A percentile compares a stretch with the other conserved stretches of the same genome.
Evolutionary conservation across 2,888 invertebrate genomes (phyloP).

Genomic region (Pherbina coryleti): DNA sequence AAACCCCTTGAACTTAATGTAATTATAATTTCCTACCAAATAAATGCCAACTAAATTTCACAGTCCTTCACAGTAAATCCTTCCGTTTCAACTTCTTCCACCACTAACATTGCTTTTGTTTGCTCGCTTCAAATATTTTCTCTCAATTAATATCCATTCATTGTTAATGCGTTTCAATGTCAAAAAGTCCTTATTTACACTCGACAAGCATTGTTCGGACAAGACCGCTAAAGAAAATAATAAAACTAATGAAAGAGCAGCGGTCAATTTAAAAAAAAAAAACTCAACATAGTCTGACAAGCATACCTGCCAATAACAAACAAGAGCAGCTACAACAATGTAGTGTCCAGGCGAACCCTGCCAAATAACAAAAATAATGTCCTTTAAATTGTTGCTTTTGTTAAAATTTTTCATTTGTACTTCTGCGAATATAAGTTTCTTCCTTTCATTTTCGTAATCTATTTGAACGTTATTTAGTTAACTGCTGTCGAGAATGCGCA

Average conservation of each 20-base stretch:
- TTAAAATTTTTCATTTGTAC: conserved; percentile 11
- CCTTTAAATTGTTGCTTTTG: conserved; percentile 36
- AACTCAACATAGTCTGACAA: conserved; percentile 18
- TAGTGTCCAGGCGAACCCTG: neutral
- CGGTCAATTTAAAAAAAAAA: conserved; percentile 54
- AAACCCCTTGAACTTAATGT: too few relatives aligned
- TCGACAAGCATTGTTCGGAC: neutral
- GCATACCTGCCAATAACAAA: conserved; percentile 30
- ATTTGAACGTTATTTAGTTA: conserved; percentile 28
- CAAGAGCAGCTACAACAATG: conserved; percentile 8
- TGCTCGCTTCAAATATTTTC: conserved; percentile 53
- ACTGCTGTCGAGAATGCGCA: neutral
- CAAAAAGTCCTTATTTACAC: conserved; percentile 53
- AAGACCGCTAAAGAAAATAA: conserved; percentile 44
- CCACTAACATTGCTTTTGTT: neutral
- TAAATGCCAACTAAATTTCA: neutral
- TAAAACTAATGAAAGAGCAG: conserved; percentile 51
- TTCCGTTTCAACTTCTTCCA: neutral
- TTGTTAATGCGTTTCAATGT: conserved; percentile 58
- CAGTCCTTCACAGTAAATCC: neutral
- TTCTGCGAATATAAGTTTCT: neutral
- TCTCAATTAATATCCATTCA: conserved; percentile 57
- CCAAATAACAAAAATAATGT: conserved; percentile 8
- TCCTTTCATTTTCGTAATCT: conserved; percentile 14
- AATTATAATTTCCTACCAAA: neutral